A percentile compares a stretch with the other conserved stretches of the same genome.
Evolutionary conservation across 92 coral and sea anemone genomes (phyloP).

Genomic region (Hydrozoanthus gracilis): DNA sequence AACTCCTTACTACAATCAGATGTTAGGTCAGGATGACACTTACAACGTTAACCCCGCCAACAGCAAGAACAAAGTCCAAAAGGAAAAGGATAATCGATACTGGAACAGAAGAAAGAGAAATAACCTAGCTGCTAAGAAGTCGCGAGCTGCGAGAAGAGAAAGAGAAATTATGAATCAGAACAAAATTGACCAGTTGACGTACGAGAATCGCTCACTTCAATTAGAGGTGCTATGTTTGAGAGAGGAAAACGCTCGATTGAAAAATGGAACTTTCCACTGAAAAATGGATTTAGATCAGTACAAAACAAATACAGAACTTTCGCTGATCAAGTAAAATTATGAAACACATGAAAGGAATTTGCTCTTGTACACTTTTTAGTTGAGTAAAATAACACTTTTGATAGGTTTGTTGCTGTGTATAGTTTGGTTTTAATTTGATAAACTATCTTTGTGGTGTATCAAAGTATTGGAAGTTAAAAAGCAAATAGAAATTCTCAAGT

Average conservation of each 20-base stretch:
- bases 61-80: neutral
- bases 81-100: slow-evolving; percentile 13
- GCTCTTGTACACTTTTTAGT: too few species aligned
- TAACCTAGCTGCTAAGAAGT: slow-evolving; percentile 20
- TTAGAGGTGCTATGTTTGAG: slow-evolving; percentile 13
- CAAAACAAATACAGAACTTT: too few species aligned
- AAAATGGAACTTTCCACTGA: neutral
- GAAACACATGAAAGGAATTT: too few species aligned
- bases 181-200: neutral
- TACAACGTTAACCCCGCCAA: neutral
- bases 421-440: too few species aligned
- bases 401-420: too few species aligned
- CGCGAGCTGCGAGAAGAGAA: slow-evolving; percentile 35
- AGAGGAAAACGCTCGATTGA: slow-evolving; percentile 35
- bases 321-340: too few species aligned
- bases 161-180: slow-evolving; percentile 16
- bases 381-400: too few species aligned
- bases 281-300: too few species aligned
- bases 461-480: too few species aligned
- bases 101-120: slow-evolving; percentile 31
- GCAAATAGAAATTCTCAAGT: too few species aligned
- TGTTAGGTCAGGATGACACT: neutral
- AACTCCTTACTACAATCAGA: neutral
- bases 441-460: too few species aligned
- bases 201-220: slow-evolving; percentile 25